These are phyloP conservation scores for Sarcoramphus papa DNA, from an alignment of 2,797 vertebrate species.

Conservation along the genomic window DNA sequence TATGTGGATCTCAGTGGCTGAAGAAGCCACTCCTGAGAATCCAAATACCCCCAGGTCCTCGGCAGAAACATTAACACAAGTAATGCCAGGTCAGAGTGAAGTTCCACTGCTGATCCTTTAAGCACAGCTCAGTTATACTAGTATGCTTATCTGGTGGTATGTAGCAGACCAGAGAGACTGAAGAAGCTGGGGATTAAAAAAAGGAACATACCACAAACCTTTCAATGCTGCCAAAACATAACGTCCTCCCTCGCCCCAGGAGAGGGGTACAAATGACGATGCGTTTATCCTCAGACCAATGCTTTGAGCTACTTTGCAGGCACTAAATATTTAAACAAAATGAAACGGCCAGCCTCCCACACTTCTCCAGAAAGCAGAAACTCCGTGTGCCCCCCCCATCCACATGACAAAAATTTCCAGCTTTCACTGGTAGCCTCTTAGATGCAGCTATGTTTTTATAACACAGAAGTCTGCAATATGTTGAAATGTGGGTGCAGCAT, in stretches of 20 bases:
- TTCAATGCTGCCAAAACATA: neutral
- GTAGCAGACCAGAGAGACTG: neutral
- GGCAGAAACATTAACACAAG: neutral
- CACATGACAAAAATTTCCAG: neutral
- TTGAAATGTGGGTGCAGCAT: neutral
- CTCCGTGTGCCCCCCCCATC: neutral
- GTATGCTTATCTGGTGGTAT: neutral
- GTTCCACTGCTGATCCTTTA: neutral
- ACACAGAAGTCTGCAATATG: neutral
- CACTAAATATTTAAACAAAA: neutral
- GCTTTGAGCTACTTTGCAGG: neutral
- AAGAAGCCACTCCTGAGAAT: neutral
- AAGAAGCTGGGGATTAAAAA: neutral
- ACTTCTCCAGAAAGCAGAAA: neutral
- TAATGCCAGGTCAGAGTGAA: neutral
- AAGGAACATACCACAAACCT: neutral
- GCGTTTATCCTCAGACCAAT: neutral
- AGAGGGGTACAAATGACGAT: neutral
- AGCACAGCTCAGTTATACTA: neutral
- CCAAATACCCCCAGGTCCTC: neutral
- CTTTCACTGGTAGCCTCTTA: neutral
- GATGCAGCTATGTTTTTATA: neutral
- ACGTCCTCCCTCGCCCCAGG: neutral
- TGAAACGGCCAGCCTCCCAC: neutral
- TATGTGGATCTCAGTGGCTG: neutral